Percentiles rank a stretch among this genome's conserved stretches.
These are phyloP conservation scores for Siphlonurus alternatus DNA, from an alignment of 2,888 invertebrate genomes.

Conservation along the genomic window DNA sequence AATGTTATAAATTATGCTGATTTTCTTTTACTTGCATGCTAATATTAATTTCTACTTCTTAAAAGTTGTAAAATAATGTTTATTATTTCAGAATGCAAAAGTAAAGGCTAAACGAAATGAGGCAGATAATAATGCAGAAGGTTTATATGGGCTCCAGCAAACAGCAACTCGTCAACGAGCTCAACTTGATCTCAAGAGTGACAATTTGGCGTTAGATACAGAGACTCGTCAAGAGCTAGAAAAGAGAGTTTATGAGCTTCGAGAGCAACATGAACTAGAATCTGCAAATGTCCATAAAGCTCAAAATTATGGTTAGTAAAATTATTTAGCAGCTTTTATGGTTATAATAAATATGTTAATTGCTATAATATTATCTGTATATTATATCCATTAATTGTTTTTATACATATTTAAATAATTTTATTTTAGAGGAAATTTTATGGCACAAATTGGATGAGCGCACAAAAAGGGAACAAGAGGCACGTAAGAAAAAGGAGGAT, in stretches of 20 bases:
- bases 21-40: not conserved
- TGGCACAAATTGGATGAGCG: slow-evolving; percentile 34
- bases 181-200: slow-evolving; percentile 36
- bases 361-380: too few species aligned
- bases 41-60: not conserved
- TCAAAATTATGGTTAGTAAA: slow-evolving; percentile 31
- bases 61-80: slow-evolving; percentile 2
- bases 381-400: not conserved
- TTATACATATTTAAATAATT: not conserved
- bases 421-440: slow-evolving; percentile 32
- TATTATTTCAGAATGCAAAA: slow-evolving; percentile 25
- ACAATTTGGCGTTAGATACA: slow-evolving; percentile 25
- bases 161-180: slow-evolving; percentile 36
- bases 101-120: slow-evolving; percentile 33
- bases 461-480: slow-evolving; percentile 23
- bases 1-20: not conserved
- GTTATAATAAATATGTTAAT: too few species aligned
- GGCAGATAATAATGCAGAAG: slow-evolving; percentile 37
- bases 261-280: slow-evolving; percentile 30
- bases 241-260: slow-evolving; percentile 28
- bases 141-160: slow-evolving; percentile 43
- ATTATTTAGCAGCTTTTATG: too few species aligned
- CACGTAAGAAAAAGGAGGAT: slow-evolving; percentile 43
- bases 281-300: slow-evolving; percentile 31
- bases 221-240: slow-evolving; percentile 36